These are phyloP conservation scores for Thalpophila matura DNA, from an alignment of 2,888 invertebrate genomes.

Conservation along the genomic window DNA sequence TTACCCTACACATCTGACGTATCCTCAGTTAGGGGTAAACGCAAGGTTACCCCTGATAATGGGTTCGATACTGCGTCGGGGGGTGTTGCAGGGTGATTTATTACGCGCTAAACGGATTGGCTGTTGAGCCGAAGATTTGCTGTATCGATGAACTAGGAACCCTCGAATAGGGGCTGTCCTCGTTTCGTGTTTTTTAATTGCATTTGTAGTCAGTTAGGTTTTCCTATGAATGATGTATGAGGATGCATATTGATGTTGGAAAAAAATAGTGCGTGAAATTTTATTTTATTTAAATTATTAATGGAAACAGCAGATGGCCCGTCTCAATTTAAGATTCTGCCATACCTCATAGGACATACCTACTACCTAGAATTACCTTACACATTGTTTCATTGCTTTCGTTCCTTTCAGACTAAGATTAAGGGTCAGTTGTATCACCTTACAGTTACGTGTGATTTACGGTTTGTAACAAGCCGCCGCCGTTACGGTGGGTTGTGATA, in stretches of 20 bases:
- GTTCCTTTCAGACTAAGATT: no score
- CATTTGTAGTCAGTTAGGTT: constrained; percentile 13
- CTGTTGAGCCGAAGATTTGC: constrained; percentile 77
- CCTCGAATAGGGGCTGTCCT: constrained; percentile 42
- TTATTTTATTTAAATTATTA: no score
- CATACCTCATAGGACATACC: no score
- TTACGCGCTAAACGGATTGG: constrained; percentile 86
- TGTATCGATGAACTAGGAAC: constrained; percentile 68
- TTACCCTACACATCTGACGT: constrained; percentile 74
- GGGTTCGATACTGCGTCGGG: constrained; percentile 73
- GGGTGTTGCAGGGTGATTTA: constrained; percentile 82
- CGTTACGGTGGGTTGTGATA: no score
- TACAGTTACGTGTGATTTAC: no score
- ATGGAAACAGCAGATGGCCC: no score
- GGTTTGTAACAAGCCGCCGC: no score
- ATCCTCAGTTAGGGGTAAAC: constrained; percentile 62
- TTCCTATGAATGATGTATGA: constrained; percentile 27
- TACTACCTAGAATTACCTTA: no score
- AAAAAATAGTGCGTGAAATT: no score
- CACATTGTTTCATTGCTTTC: no score
- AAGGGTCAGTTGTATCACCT: no score
- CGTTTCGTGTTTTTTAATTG: constrained; percentile 36
- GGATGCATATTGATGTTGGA: background rate
- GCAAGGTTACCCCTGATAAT: constrained; percentile 84
- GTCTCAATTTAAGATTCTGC: no score